These are phyloP conservation scores for Pristionchus fissidentatus DNA, from an alignment of 2,888 invertebrate genomes.

Conservation along the genomic window DNA sequence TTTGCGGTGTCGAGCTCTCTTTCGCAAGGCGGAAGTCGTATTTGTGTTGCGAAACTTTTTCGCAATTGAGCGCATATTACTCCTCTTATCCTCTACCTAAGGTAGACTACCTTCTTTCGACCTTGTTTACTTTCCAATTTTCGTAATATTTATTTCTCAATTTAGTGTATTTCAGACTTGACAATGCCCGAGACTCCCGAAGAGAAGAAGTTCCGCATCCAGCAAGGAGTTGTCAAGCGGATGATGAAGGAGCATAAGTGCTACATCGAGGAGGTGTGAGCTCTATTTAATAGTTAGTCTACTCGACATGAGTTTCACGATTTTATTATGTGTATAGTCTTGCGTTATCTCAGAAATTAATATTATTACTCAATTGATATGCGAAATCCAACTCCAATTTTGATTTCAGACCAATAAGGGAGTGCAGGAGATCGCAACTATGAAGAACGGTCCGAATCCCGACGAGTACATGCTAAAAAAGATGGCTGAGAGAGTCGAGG, in stretches of 20 bases:
- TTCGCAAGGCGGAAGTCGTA: too few relatives aligned
- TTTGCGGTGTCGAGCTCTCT: too few relatives aligned
- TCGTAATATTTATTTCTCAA: too few relatives aligned
- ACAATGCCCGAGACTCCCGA: slow-evolving; percentile 46
- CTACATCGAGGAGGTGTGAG: slow-evolving; percentile 42
- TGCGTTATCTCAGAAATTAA: not conserved
- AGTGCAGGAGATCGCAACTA: not conserved
- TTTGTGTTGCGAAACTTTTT: slow-evolving; percentile 36
- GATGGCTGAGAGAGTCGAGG: slow-evolving; percentile 42
- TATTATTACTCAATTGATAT: not conserved
- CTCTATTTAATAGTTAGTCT: not conserved
- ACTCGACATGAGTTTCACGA: too few relatives aligned
- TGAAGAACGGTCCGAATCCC: slow-evolving; percentile 8
- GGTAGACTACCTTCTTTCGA: too few relatives aligned
- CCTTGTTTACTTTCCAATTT: too few relatives aligned
- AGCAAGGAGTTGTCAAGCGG: slow-evolving; percentile 43
- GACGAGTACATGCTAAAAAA: slow-evolving; percentile 46
- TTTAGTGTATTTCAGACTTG: not conserved
- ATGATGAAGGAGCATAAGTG: slow-evolving; percentile 47
- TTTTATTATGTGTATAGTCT: too few relatives aligned
- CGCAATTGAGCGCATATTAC: not conserved
- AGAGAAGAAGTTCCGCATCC: slow-evolving; percentile 49
- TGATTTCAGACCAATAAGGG: slow-evolving; percentile 43
- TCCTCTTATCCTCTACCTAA: too few relatives aligned
- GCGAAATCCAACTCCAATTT: not conserved